These are phyloP conservation scores for Drosophila pseudotalamancana DNA, from an alignment of 2,888 invertebrate genomes.

Conservation along the genomic window DNA sequence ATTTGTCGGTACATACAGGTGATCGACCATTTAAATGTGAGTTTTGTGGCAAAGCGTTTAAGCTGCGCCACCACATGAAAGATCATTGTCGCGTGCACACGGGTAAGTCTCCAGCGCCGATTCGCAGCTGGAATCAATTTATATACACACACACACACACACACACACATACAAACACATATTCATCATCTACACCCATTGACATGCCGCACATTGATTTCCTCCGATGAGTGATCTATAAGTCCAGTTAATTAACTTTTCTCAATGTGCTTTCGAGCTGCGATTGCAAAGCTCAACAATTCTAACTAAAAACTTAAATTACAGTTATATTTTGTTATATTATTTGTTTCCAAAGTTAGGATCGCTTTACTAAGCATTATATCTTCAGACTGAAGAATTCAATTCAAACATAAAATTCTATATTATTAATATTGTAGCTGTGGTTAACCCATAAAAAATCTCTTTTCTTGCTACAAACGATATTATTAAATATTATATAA, in stretches of 20 bases:
- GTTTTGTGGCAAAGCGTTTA: conserved; percentile 97
- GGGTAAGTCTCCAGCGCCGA: conserved; percentile 85
- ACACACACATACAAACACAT: neutral
- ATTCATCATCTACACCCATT: neutral
- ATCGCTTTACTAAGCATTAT: too few species aligned
- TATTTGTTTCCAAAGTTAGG: too few species aligned
- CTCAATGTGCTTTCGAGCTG: neutral
- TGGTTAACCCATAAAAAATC: too few species aligned
- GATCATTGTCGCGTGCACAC: conserved; percentile 97
- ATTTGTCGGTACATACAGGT: conserved; percentile 94
- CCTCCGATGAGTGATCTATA: too few species aligned
- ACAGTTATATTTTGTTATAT: too few species aligned
- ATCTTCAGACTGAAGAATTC: too few species aligned
- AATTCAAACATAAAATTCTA: too few species aligned
- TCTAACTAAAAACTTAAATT: too few species aligned
- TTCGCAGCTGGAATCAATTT: conserved; percentile 10
- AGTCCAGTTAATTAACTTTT: neutral
- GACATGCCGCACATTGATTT: neutral
- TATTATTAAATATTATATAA: too few species aligned
- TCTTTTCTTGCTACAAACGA: too few species aligned
- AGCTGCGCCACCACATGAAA: conserved; percentile 96
- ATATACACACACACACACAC: conserved; percentile 1
- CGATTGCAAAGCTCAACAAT: neutral
- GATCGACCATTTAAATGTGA: conserved; percentile 97
- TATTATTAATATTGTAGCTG: too few species aligned